Conservation (phyloP, 2,113 vertebrate genomes). For the Halcyon senegalensis region DNA sequence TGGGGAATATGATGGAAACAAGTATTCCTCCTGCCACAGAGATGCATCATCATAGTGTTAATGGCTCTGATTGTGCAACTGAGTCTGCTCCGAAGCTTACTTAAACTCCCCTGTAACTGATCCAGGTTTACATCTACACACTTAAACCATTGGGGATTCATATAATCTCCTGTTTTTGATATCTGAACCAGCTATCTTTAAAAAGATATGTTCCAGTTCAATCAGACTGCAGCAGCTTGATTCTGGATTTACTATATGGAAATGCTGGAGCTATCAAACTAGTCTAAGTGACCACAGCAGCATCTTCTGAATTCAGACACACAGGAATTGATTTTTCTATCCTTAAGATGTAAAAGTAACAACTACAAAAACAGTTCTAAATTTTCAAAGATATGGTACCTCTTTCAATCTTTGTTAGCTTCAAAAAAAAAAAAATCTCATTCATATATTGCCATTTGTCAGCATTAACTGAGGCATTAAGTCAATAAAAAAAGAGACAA, state of each 20-base stretch:
- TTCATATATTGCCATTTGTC: background rate
- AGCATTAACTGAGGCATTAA: background rate
- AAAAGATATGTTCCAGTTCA: background rate
- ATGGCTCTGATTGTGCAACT: background rate
- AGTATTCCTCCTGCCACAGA: background rate
- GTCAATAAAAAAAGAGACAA: background rate
- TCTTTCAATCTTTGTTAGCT: background rate
- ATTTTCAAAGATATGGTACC: background rate
- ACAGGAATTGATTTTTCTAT: background rate
- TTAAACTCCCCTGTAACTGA: background rate
- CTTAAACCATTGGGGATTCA: background rate
- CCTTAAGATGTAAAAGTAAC: background rate
- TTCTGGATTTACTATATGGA: background rate
- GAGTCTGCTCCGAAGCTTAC: background rate
- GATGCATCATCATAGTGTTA: background rate
- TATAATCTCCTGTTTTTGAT: background rate
- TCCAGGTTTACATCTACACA: background rate
- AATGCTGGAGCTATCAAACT: background rate
- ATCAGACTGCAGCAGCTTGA: background rate
- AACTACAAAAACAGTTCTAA: background rate
- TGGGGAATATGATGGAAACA: background rate
- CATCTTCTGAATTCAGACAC: background rate
- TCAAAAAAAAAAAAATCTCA: background rate
- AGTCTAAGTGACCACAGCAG: background rate
- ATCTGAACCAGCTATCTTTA: background rate